Conservation (phyloP, 1,140 invertebrate species). For the Linepithema humile region DNA sequence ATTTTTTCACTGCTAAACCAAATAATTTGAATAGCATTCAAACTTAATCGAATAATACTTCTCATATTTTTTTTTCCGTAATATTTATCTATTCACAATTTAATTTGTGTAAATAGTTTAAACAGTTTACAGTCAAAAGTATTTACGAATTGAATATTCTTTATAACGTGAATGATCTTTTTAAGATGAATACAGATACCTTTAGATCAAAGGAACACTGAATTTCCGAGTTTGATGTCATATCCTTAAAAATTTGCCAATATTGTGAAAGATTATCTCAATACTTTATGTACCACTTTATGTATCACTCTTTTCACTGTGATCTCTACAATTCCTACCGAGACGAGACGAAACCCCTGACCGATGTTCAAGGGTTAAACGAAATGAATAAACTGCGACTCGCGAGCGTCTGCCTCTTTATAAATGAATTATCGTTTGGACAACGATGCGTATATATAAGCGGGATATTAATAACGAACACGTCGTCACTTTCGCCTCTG, state of each 20-base stretch:
- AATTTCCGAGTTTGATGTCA: background rate
- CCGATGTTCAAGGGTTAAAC: conserved; percentile 34
- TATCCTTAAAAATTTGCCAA: conserved; percentile 1
- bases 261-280: too few relatives aligned
- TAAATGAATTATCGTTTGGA: conserved; percentile 30
- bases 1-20: too few relatives aligned
- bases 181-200: background rate
- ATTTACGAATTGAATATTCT: background rate
- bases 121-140: background rate
- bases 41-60: too few relatives aligned
- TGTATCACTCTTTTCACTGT: background rate
- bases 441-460: background rate
- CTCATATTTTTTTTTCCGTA: background rate
- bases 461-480: conserved; percentile 28
- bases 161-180: background rate
- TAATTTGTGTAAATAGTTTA: background rate
- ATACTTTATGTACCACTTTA: background rate
- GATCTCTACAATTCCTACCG: conserved; percentile 1
- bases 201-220: background rate
- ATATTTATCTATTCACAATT: background rate
- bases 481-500: conserved; percentile 13
- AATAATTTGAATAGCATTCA: too few relatives aligned
- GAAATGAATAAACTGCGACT: conserved; percentile 34
- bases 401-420: background rate
- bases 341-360: background rate